Base-by-base conservation (phyloP, 2,797 vertebrate species). In the Kryptopterus vitreolus region DNA sequence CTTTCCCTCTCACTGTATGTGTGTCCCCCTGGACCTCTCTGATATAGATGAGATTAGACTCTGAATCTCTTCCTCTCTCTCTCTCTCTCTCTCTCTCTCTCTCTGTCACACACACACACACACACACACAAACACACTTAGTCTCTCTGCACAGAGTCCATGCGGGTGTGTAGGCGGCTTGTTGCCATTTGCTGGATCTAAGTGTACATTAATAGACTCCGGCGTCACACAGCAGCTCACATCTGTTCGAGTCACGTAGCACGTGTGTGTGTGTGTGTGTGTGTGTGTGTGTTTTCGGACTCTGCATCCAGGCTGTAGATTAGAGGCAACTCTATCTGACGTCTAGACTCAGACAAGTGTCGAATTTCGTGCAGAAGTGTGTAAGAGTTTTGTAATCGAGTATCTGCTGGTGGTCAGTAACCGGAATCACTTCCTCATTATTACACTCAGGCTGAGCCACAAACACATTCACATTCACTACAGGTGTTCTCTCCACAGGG, bases 161-260 rank as follows among this genome's bases (percentile, higher is more conserved):
- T 1, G 1, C 6, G 46, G n/a, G 61, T 86, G 52, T 59, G 61
- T 81, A 55, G 46, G 29, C 58, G 74, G 26, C 26, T 18, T 75
- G 26, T 24, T 58, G 61, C 52, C 52, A 24, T 80, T 74, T 66
- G 52, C 24, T 31, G 12, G 50, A 57, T 68, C 35, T 31, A 13
- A 31, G 16, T 55, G 12, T 15, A 72, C 70, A 55, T 55, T 72
- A 72, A 72, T 72, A 72, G 50, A 33, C 48, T 0, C 7, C 15
- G 18, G 29, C 24, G 11, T n/a, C 70, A 57, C 26, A n/a, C 52
- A 16, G 31, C 48, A 31, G 68, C 48, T 53, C 68, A 71, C 29
- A 53, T 71, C 69, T 53, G 69, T 33, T 33, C 13, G 18, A 33
- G 24, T n/a, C n/a, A n/a, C n/a, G n/a, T n/a, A n/a, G 38, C 10